Base-by-base conservation (phyloP, 2,888 invertebrate genomes). In the Drosophila cyrtoloma region DNA sequence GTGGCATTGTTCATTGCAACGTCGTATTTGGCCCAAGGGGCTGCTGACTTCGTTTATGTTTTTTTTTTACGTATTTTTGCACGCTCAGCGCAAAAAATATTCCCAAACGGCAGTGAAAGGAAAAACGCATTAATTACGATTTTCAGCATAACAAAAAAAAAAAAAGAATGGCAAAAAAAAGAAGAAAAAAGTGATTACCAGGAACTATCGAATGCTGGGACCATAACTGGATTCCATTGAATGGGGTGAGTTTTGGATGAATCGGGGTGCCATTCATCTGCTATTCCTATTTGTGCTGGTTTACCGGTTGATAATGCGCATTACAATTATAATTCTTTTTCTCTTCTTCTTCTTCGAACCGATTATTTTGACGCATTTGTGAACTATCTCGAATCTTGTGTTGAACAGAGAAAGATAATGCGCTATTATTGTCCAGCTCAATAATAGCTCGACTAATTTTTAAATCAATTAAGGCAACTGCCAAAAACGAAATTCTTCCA, bases 61-160 rank as follows among this genome's bases (percentile, higher is more conserved):
- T 56, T 35, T 55, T 39, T 39, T 22, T 68, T 76, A 77, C 69
- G 69, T 61, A 74, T 86, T 82, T 85, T 75, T 85, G 85, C 86
- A 84, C 89, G 86, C 85, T 88, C 77, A 81, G 89, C 88, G 59
- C 64, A 71, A 75, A 75, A 67, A 67, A 63, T 66, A 76, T 68
- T 55, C 71, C 78, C 77, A 69, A 81, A 71, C 32, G 77, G 70
- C 57, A 59, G 69, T 61, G 71, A 66, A 84, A 62, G 81, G 67
- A 78, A 87, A 82, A 89, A 89, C 81, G 83, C 90, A 86, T 89
- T 86, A 87, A 86, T 89, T 89, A 86, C 83, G 86, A 88, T 89
- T 85, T 86, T 87, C 88, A 87, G 82, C 82, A 81, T 65, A 69
- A 71, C 55, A 66, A 63, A 75, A 75, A 66, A 53, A 65, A 63